Conservation (phyloP, 1,140 invertebrate species). For the Spodoptera frugiperda region DNA sequence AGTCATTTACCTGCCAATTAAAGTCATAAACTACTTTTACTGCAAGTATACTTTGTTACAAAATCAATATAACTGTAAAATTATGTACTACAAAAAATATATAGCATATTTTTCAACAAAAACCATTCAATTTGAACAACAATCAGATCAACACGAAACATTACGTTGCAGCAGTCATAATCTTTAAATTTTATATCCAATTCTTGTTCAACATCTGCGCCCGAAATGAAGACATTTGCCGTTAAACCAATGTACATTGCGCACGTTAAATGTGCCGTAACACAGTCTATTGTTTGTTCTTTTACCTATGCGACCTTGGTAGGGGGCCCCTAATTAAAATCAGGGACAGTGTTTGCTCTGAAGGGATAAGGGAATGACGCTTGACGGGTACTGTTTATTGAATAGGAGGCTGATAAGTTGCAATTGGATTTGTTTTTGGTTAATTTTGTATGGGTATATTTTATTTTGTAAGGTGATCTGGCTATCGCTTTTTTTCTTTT, state of each 20-base stretch:
- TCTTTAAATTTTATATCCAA: constrained; percentile 49
- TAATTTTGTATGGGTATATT: neutral
- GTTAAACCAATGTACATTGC: constrained; percentile 44
- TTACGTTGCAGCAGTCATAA: constrained; percentile 36
- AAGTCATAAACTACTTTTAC: too few species aligned
- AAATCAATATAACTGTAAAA: too few species aligned
- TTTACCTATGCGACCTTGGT: constrained; percentile 38
- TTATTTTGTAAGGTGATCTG: neutral
- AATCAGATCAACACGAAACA: constrained; percentile 34
- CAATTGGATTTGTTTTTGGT: constrained; percentile 1
- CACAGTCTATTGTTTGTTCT: constrained; percentile 27
- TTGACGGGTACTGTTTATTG: constrained; percentile 23
- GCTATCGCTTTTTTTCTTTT: too few species aligned
- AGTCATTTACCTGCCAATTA: too few species aligned
- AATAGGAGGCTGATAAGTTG: constrained; percentile 3
- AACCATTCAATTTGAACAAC: constrained; percentile 28
- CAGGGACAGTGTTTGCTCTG: constrained; percentile 23
- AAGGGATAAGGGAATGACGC: constrained; percentile 14
- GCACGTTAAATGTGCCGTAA: constrained; percentile 33
- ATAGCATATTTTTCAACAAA: neutral
- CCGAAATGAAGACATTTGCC: constrained; percentile 46
- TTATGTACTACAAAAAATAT: too few species aligned
- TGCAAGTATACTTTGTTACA: too few species aligned
- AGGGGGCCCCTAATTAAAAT: constrained; percentile 24
- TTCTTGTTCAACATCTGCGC: constrained; percentile 36